Percentiles rank a stretch among this genome's conserved stretches.
These are phyloP conservation scores for Pristionchus mayeri DNA, from an alignment of 2,888 invertebrate species.

Conservation along the genomic window DNA sequence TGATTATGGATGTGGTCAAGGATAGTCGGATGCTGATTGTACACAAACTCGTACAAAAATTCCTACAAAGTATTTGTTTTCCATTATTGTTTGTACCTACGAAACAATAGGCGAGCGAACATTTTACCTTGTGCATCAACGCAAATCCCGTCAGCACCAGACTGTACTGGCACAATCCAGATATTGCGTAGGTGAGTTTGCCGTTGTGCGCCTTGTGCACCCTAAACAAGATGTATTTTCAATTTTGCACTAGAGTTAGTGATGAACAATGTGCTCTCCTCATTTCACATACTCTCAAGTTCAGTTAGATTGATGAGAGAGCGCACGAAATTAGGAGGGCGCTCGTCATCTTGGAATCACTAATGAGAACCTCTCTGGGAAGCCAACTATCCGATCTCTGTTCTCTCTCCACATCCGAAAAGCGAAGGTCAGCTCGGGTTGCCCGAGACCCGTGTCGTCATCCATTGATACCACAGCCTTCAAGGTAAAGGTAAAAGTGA, in stretches of 20 bases:
- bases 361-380: not conserved
- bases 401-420: slow-evolving; percentile 37
- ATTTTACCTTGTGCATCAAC: not conserved
- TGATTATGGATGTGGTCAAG: slow-evolving; percentile 95
- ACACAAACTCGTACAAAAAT: slow-evolving; percentile 93
- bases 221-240: no score
- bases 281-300: no score
- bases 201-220: not conserved
- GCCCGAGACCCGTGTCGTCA: not conserved
- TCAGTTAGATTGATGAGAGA: no score
- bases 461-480: not conserved
- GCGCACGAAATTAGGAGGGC: no score
- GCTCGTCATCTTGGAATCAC: not conserved
- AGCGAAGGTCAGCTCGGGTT: not conserved
- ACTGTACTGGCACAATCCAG: not conserved
- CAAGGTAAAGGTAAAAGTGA: no score
- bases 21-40: slow-evolving; percentile 91
- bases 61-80: slow-evolving; percentile 82
- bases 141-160: slow-evolving; percentile 2
- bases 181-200: not conserved
- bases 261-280: no score
- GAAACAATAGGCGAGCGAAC: not conserved
- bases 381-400: not conserved
- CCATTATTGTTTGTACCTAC: no score
- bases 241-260: no score